A percentile compares a stretch with the other conserved stretches of the same genome.
Conservation (phyloP, 1,140 invertebrate genomes). For the Leucophenga varia region DNA sequence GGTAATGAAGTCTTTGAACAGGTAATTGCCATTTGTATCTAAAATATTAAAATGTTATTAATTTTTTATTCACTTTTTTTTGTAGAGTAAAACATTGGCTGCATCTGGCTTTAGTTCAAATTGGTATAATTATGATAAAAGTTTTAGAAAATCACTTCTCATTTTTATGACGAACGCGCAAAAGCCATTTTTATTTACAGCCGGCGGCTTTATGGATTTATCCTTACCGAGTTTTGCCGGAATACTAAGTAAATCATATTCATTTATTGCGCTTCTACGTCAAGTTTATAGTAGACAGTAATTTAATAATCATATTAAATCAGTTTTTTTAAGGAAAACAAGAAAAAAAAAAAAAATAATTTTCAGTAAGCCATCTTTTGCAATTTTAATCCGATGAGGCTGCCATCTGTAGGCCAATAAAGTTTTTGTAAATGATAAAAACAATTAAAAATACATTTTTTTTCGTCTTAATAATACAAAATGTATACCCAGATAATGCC, state of each 20-base stretch:
- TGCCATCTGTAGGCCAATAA: no score
- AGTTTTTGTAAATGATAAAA: no score
- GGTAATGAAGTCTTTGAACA: conserved; percentile 44
- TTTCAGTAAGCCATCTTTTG: no score
- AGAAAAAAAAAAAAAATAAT: no score
- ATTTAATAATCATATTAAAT: neutral
- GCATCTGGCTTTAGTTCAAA: conserved; percentile 28
- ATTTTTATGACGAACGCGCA: conserved; percentile 40
- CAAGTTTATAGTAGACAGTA: conserved; percentile 29
- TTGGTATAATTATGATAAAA: conserved; percentile 26
- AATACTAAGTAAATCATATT: conserved; percentile 41
- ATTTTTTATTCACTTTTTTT: conserved; percentile 3
- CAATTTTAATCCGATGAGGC: no score
- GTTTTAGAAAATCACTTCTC: conserved; percentile 23
- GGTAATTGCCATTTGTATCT: conserved; percentile 16
- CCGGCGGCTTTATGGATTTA: conserved; percentile 40
- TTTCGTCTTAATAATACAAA: no score
- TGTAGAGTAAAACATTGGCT: conserved; percentile 33
- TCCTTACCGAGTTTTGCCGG: conserved; percentile 35
- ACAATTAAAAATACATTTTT: no score
- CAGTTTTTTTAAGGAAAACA: no score
- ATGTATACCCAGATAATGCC: no score
- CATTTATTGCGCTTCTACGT: conserved; percentile 33
- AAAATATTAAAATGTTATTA: conserved; percentile 1
- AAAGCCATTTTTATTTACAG: conserved; percentile 38